Evolutionary conservation across 2,797 vertebrate species (phyloP).

Genomic region (Anabacerthia variegaticeps): DNA sequence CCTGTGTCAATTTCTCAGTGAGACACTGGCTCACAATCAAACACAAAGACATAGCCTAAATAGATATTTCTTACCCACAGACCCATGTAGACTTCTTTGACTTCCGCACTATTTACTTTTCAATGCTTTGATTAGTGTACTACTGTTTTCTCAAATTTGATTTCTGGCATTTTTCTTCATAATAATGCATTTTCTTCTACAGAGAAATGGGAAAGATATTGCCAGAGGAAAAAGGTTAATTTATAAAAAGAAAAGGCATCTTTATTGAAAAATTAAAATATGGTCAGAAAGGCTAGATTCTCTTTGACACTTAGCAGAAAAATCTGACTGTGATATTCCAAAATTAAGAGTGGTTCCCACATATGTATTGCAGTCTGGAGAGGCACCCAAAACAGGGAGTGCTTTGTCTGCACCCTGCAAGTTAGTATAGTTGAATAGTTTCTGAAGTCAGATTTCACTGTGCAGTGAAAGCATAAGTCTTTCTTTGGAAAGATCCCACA

Average conservation of each 20-base stretch:
- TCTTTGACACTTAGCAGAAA: neutral
- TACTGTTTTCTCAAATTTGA: neutral
- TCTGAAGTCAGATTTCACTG: constrained; percentile 14
- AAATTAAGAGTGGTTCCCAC: neutral
- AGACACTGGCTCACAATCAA: neutral
- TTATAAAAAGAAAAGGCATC: neutral
- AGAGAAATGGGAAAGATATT: neutral
- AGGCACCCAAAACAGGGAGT: neutral
- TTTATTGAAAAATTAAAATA: neutral
- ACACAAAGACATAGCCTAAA: constrained; percentile 52
- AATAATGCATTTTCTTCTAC: neutral
- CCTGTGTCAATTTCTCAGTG: neutral
- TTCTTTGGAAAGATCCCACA: neutral
- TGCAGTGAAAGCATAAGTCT: neutral
- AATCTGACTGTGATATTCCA: neutral
- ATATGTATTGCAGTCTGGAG: neutral
- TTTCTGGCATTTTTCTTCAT: neutral
- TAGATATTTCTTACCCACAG: constrained; percentile 18
- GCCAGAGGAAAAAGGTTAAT: neutral
- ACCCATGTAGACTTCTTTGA: neutral
- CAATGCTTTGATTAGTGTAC: neutral
- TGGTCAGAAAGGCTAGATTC: neutral
- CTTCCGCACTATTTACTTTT: neutral
- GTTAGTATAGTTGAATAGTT: neutral
- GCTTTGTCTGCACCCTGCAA: neutral